A percentile compares a stretch with the other conserved stretches of the same genome.
Conservation (phyloP, 1,140 invertebrate genomes). For the Drosophila neocordata region DNA sequence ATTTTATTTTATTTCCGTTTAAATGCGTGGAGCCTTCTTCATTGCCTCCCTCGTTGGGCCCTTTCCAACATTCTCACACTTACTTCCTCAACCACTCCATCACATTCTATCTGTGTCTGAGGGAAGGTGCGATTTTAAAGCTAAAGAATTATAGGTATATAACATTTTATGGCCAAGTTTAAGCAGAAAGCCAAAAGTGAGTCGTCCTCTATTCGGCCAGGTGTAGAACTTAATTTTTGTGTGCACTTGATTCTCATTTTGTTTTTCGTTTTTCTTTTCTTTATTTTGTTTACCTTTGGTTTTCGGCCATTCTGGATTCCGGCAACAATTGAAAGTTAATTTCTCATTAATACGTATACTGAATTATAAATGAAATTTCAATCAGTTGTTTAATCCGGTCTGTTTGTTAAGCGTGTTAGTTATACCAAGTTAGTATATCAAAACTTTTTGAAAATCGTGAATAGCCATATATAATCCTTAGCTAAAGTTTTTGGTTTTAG, state of each 20-base stretch:
- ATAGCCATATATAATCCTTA: neutral
- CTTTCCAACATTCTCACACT: slow-evolving; percentile 4
- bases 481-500: neutral
- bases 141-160: slow-evolving; percentile 72
- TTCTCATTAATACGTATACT: neutral
- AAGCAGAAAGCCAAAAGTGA: slow-evolving; percentile 31
- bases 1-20: slow-evolving; percentile 80
- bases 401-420: neutral
- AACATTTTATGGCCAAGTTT: slow-evolving; percentile 70
- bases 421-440: too few species aligned
- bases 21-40: slow-evolving; percentile 59
- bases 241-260: slow-evolving; percentile 62
- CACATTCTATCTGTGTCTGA: slow-evolving; percentile 7
- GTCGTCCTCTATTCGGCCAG: slow-evolving; percentile 35
- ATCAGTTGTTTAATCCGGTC: neutral
- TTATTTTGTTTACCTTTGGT: slow-evolving; percentile 16
- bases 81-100: slow-evolving; percentile 15
- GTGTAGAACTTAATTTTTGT: slow-evolving; percentile 73
- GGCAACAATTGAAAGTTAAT: neutral
- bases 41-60: slow-evolving; percentile 7
- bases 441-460: too few species aligned
- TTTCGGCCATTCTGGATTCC: neutral
- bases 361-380: neutral
- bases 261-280: neutral
- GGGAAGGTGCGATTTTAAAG: slow-evolving; percentile 67